Base-by-base conservation (phyloP, 1,140 invertebrate species). In the Pygmarrhopalites habei region DNA sequence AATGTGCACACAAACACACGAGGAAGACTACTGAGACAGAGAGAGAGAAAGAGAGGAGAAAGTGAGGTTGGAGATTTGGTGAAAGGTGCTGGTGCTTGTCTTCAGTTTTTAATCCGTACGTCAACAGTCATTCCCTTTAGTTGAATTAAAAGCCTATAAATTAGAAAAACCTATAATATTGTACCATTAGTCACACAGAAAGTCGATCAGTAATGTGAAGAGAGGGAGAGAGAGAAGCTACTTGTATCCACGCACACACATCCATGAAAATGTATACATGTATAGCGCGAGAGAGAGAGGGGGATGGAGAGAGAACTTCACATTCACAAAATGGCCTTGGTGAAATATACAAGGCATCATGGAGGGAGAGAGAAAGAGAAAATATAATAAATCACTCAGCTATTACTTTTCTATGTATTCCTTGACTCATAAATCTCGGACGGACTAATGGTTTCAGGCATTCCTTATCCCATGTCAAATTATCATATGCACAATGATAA, bases 381-480 rank as follows among this genome's bases (percentile, higher is more conserved):
- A 56, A 56, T 41, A 56, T 32, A 56, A 56, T 56, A 56, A 56
- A 56, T 56, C 53, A 56, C 23, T 2, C 2, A 21, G 53, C 53
- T 56, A 56, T 56, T 56, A 56, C 53, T 56, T 56, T 41, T 41
- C 3, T 41, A 19, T 26, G n/a, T 56, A 39, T 41, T 56, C 19
- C 29, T 41, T 30, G 29, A 56, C 53, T 56, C 53, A 56, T 56
- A 56, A 56, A 56, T 56, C 53, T 56, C 53, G 19, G n/a, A n/a
- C n/a, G 4, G 53, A 41, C 53, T 56, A 56, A 56, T 56, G 53
- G 53, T 56, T 41, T 56, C 29, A 41, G 53, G 53, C 53, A 56
- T 56, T 56, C 21, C 53, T 56, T 56, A 56, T 56, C 53, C 53
- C 53, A 39, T 56, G 53, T 56, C 53, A 56, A 56, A 56, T 56